A percentile compares a stretch with the other conserved stretches of the same genome.
Conservation (phyloP, 2,113 vertebrate species). For the Myrmecophaga tridactyla region DNA sequence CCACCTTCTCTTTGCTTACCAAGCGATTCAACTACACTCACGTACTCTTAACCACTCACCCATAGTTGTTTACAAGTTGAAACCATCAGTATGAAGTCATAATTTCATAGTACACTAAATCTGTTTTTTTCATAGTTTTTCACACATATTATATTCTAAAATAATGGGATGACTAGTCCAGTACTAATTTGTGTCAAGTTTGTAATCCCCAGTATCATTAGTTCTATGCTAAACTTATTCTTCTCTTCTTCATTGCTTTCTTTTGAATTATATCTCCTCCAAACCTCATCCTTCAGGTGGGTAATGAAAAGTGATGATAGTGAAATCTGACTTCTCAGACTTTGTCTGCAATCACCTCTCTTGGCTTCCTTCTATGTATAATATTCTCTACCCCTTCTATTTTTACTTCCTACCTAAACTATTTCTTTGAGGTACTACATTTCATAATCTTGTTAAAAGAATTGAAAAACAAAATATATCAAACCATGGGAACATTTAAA, state of each 20-base stretch:
- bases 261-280: not conserved
- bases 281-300: not conserved
- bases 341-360: not conserved
- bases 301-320: not conserved
- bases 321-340: not conserved
- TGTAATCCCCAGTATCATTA: not conserved
- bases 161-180: not conserved
- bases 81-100: not conserved
- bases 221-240: not conserved
- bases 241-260: not conserved
- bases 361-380: not conserved
- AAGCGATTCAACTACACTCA: not conserved
- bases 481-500: conserved; percentile 41
- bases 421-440: not conserved
- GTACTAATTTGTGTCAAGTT: not conserved
- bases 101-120: not conserved
- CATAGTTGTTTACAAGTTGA: not conserved
- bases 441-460: conserved; percentile 30
- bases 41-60: not conserved
- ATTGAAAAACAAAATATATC: conserved; percentile 1
- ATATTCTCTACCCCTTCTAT: not conserved
- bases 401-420: not conserved
- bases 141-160: not conserved
- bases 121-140: not conserved
- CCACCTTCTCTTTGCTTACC: not conserved